Evolutionary conservation across 2,797 vertebrate species (phyloP), one percentile per base, ranked within the genome.

Genomic region (Anguilla marmorata): DNA sequence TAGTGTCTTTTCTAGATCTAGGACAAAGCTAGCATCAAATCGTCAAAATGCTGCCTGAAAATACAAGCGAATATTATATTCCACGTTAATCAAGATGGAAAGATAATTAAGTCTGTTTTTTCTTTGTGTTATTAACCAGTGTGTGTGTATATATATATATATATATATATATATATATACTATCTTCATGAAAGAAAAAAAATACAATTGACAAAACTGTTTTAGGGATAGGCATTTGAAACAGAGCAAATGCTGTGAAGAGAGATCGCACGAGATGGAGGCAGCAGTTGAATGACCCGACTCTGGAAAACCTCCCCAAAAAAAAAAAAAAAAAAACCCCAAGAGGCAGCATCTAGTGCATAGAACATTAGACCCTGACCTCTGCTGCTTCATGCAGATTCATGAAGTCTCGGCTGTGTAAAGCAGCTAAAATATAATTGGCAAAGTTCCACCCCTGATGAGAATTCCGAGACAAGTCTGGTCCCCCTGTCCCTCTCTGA

Each of bases 401-500:
- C 84, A 88, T 50, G 45, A 27, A 69, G 16, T 27, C 52, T 86
- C 54, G 54, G 45, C 50, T 60, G 72, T 41, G 89, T 85, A 92
- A 89, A 88, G 89, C 52, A 76, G 41, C 41, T 91, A 85, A 89
- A 92, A 89, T 86, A 85, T 84, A 52, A 90, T 89, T 90, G 89
- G 91, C 69, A 87, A 92, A 88, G 92, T 93, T 94, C 93, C 90
- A 86, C 74, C 2, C 0, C 30, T 86, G 90, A 91, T 90, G 85
- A 89, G 90, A 90, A 85, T 88, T 87, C 88, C 86, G 21, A 76
- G 82, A 88, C 30, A 88, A 90, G 88, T 85, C 48, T 84, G 3
- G 27, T 54, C 1, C 85, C 33, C 41, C 33, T 45, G 14, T 63
- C 16, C 80, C 21, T 52, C 16, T 63, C 21, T 52, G 56, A n/a